phyloP scores from a whole-genome alignment of 2,888 invertebrate genomes.

The Acanthopleura granulata region DNA sequence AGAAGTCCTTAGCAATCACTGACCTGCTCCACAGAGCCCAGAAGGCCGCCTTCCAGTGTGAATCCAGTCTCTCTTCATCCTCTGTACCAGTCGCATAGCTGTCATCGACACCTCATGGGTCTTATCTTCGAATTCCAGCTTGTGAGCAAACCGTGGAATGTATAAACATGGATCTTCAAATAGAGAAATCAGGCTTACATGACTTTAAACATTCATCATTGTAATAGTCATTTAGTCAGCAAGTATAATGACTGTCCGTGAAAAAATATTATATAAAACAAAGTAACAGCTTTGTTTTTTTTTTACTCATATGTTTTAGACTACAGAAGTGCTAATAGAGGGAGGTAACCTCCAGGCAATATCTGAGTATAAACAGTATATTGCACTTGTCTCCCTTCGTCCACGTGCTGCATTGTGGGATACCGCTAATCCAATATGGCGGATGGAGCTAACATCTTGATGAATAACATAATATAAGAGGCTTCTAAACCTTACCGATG shows the following conservation, averaged over 20 bases:
- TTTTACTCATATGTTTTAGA: too few species aligned
- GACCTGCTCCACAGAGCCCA: constrained; percentile 97
- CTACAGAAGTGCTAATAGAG: too few species aligned
- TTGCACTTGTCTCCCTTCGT: not conserved
- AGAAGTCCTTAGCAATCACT: too few species aligned
- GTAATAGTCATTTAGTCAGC: too few species aligned
- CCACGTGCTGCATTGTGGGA: not conserved
- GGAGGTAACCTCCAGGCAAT: not conserved
- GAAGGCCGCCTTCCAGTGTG: constrained; percentile 96
- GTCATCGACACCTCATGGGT: constrained; percentile 96
- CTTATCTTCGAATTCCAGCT: constrained; percentile 91
- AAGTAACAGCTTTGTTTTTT: not conserved
- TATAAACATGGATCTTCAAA: constrained; percentile 92
- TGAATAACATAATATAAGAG: not conserved
- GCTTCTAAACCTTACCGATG: not conserved
- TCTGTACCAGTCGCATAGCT: constrained; percentile 90
- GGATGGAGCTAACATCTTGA: not conserved
- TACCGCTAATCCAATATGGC: not conserved
- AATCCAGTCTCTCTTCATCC: constrained; percentile 99
- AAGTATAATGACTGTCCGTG: too few species aligned
- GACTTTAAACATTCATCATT: not conserved
- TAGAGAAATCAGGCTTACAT: not conserved
- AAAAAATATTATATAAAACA: not conserved
- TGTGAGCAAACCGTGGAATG: constrained; percentile 93
- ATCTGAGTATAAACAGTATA: not conserved